Evolutionary conservation across 1,140 invertebrate species (phyloP), one percentile per base, ranked within the genome.

Genomic region (Uloborus diversus): DNA sequence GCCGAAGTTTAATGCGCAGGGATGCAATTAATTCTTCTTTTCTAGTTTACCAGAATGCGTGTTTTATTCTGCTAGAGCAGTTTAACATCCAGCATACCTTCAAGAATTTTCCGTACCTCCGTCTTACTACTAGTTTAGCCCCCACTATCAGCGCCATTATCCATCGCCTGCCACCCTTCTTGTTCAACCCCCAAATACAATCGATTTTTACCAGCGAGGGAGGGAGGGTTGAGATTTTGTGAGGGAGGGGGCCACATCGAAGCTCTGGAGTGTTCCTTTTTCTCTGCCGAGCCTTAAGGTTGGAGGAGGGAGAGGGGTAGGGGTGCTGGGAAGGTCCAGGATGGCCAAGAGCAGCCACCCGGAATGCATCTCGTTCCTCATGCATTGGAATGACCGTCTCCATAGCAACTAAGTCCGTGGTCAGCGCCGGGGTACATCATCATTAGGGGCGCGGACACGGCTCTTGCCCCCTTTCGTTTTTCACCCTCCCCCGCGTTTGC

Each of bases 361-460:
- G 76, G 76, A 79, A 79, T 79, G 76, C 76, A 79, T 69, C 76
- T 79, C 65, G 64, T 69, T 79, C 65, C 76, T 79, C 76, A 69
- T 79, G 76, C 76, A 79, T 79, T 69, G 76, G 76, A 79, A 79
- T 69, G 76, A 68, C 76, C 65, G 76, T 79, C 42, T 68, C 76
- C 76, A 79, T 79, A 51, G 76, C 65, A 79, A 79, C 76, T 79
- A 79, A 79, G 65, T 69, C 76, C 76, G 76, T 79, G 76, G 76
- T 79, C 76, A 79, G 76, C 76, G 76, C 76, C 64, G 53, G 64
- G 76, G 64, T 79, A 79, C 76, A 79, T 79, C 76, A 79, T 79
- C 76, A 79, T 79, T 79, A 79, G 65, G 65, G 37, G 37, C 64
- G 61, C 61, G 73, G 61, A 66, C 62, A 78, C 62, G 25, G 32